Conservation (phyloP, 2,113 vertebrate species). For the Capra hircus region DNA sequence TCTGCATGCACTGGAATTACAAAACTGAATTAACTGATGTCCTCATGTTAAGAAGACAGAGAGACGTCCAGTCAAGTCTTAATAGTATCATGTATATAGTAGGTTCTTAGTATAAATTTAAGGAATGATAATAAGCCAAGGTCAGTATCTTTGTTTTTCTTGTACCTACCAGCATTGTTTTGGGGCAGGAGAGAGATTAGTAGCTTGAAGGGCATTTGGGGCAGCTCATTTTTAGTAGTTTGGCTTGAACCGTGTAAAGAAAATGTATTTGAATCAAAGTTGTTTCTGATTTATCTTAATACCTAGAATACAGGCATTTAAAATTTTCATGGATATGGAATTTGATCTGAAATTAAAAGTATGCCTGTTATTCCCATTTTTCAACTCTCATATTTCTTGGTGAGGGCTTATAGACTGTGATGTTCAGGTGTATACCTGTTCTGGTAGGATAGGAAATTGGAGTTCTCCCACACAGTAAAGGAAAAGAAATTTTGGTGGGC, state of each 20-base stretch:
- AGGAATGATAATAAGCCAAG: background rate
- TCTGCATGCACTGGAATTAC: background rate
- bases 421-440: background rate
- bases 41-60: background rate
- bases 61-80: background rate
- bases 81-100: background rate
- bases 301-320: background rate
- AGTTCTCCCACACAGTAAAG: background rate
- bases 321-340: background rate
- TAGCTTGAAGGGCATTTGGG: background rate
- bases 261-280: slow-evolving; percentile 5
- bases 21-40: background rate
- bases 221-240: background rate
- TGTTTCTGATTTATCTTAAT: slow-evolving; percentile 31
- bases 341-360: slow-evolving; percentile 4
- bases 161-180: background rate
- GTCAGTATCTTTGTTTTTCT: background rate
- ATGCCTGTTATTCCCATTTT: background rate
- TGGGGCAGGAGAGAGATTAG: background rate
- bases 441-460: background rate
- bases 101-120: background rate
- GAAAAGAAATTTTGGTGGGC: slow-evolving; percentile 9
- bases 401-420: background rate
- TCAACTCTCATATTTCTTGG: background rate
- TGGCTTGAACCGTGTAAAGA: background rate